Evolutionary conservation across 1,140 invertebrate species (phyloP).

Genomic region (Agraylea sexmaculata): DNA sequence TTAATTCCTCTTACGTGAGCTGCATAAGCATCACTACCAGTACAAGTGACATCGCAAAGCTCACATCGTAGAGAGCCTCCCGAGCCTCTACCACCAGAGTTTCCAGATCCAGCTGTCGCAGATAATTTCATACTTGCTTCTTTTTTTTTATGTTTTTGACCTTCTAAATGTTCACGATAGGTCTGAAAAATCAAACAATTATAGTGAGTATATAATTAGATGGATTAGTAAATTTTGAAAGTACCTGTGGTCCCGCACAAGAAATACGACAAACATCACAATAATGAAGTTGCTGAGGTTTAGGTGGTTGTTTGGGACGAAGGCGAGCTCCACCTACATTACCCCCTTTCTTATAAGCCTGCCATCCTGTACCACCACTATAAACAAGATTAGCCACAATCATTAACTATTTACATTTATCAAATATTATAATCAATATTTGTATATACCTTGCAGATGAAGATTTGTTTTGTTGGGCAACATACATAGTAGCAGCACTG

Average conservation of each 20-base stretch:
- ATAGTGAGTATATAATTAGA: too few relatives aligned
- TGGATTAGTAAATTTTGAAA: conserved; percentile 2
- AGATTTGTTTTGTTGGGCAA: conserved; percentile 69
- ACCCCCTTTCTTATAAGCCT: conserved; percentile 59
- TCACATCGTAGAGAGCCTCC: conserved; percentile 73
- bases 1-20: conserved; percentile 95
- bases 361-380: conserved; percentile 47
- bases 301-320: conserved; percentile 68
- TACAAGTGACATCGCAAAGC: conserved; percentile 95
- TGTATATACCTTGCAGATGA: conserved; percentile 27
- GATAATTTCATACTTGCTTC: conserved; percentile 79
- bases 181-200: conserved; percentile 46
- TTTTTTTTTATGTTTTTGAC: conserved; percentile 98
- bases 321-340: conserved; percentile 50
- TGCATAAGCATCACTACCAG: conserved; percentile 93
- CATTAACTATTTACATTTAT: not conserved
- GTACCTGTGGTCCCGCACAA: conserved; percentile 82
- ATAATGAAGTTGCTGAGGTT: conserved; percentile 85
- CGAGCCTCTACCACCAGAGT: conserved; percentile 34
- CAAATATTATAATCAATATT: conserved; percentile 2
- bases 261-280: conserved; percentile 97
- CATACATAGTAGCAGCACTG: conserved; percentile 86
- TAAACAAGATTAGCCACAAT: conserved; percentile 5
- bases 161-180: conserved; percentile 93
- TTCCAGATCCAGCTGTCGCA: conserved; percentile 35